phyloP scores from a whole-genome alignment of 1,140 invertebrate genomes.

The Hetaerina americana region DNA sequence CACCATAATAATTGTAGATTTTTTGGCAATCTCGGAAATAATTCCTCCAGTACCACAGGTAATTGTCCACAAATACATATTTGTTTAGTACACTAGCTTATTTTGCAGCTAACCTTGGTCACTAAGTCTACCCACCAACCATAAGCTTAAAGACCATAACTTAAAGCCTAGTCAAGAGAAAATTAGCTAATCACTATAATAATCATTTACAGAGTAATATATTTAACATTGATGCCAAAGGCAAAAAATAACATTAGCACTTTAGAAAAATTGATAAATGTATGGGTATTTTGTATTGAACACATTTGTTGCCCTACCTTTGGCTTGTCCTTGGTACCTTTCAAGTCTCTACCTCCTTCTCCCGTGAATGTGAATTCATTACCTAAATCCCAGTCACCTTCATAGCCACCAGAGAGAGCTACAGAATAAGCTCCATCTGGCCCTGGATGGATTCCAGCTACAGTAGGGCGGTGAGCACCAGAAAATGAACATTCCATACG shows the following conservation, averaged over 20 bases:
- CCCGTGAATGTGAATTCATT: slow-evolving; percentile 16
- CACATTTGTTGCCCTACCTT: not conserved
- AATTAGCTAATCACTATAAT: no score
- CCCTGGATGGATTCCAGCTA: slow-evolving; percentile 31
- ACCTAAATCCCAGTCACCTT: slow-evolving; percentile 13
- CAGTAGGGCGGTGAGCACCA: slow-evolving; percentile 30
- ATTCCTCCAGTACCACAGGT: no score
- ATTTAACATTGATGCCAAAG: no score
- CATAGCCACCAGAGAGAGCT: slow-evolving; percentile 15
- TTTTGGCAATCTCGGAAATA: no score
- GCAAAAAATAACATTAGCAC: no score
- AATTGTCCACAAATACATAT: no score
- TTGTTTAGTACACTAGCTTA: no score
- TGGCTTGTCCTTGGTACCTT: slow-evolving; percentile 14
- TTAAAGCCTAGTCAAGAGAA: no score
- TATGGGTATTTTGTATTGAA: not conserved
- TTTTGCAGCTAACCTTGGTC: no score
- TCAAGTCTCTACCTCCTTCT: slow-evolving; percentile 14
- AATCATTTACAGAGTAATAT: not conserved
- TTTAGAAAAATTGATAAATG: no score
- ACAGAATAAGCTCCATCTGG: slow-evolving; percentile 21
- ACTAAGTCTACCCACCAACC: not conserved
- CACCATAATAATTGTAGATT: no score
- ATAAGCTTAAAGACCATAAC: not conserved
- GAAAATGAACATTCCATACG: slow-evolving; percentile 27